Evolutionary conservation across 2,113 vertebrate genomes (phyloP), one percentile per base, ranked within the genome.

Genomic region (Mustela nigripes): DNA sequence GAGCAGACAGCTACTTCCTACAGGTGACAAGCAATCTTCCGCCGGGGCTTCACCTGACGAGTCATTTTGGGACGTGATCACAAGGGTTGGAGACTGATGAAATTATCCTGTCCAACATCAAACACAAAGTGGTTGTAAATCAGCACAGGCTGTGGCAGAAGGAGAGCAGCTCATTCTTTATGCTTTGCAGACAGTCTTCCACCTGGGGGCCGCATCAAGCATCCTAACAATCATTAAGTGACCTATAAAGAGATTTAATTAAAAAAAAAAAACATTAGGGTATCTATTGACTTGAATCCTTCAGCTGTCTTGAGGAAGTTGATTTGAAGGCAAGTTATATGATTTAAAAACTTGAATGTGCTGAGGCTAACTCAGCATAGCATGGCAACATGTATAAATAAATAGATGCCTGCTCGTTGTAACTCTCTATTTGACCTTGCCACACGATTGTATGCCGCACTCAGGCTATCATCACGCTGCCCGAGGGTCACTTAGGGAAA

Each of bases 41-140:
- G 92, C 98, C 97, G 60, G 98, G 98, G 99, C 99, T 99, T 99
- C 99, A 99, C 99, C 99, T 99, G 99, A 99, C 99, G 99, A 99
- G 99, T 99, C 99, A 99, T 99, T 99, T 99, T 99, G 98, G 98
- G 98, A 98, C 98, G 98, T 99, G 99, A 99, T 99, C 99, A 99
- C 99, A 99, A 99, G 99, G 99, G 98, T 98, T 98, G 98, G 98
- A 99, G 99, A 99, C 98, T 99, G 98, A 99, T 99, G 99, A 99
- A 99, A 99, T 99, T 99, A 99, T 99, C 99, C 99, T 99, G 99
- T 99, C 99, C 99, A 98, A 99, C 99, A 99, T 99, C 99, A 99
- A 99, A 99, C 99, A 89, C 98, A 98, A 99, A 98, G 97, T 98
- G 98, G 98, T 98, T 99, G 99, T 99, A 99, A 99, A 99, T 99